Percentiles rank a stretch among this genome's conserved stretches.
phyloP scores from a whole-genome alignment of 2,888 invertebrate species.

The Drosophila diplacantha region DNA sequence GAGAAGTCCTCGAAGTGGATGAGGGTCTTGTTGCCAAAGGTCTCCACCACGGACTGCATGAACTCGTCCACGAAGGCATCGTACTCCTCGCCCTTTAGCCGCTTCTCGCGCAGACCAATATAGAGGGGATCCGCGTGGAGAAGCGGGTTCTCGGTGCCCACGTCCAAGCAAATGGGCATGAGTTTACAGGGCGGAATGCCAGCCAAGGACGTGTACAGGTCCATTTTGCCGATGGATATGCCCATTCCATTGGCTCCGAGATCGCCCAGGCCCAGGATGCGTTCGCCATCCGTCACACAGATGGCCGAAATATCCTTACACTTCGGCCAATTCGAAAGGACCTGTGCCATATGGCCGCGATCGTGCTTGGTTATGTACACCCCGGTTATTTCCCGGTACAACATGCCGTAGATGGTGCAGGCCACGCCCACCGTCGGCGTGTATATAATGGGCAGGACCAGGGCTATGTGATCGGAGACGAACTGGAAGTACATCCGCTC shows the following conservation, averaged over 20 bases:
- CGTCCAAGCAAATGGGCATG: conserved; percentile 48
- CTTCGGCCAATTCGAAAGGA: conserved; percentile 57
- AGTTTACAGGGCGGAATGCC: conserved; percentile 43
- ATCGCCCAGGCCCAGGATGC: conserved; percentile 59
- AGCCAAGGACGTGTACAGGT: conserved; percentile 53
- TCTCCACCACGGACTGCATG: conserved; percentile 26
- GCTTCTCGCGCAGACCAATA: conserved; percentile 51
- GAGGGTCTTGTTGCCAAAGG: conserved; percentile 43
- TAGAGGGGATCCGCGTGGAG: conserved; percentile 54
- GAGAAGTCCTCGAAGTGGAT: conserved; percentile 66
- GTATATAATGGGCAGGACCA: conserved; percentile 96
- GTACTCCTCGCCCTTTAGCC: conserved; percentile 53
- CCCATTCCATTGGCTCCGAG: conserved; percentile 65
- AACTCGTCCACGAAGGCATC: conserved; percentile 54
- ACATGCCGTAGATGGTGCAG: conserved; percentile 94
- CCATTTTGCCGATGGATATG: conserved; percentile 58
- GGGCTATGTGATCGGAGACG: conserved; percentile 87
- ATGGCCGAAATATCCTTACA: conserved; percentile 39
- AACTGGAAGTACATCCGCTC: conserved; percentile 95
- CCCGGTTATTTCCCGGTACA: conserved; percentile 91
- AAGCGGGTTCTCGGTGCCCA: conserved; percentile 52
- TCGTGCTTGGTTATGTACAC: conserved; percentile 80
- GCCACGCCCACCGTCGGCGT: conserved; percentile 97
- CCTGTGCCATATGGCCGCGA: conserved; percentile 42
- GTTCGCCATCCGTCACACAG: conserved; percentile 60